These are phyloP conservation scores for Pseudomyrmex dendroicus DNA, from an alignment of 1,140 invertebrate species.

Conservation along the genomic window DNA sequence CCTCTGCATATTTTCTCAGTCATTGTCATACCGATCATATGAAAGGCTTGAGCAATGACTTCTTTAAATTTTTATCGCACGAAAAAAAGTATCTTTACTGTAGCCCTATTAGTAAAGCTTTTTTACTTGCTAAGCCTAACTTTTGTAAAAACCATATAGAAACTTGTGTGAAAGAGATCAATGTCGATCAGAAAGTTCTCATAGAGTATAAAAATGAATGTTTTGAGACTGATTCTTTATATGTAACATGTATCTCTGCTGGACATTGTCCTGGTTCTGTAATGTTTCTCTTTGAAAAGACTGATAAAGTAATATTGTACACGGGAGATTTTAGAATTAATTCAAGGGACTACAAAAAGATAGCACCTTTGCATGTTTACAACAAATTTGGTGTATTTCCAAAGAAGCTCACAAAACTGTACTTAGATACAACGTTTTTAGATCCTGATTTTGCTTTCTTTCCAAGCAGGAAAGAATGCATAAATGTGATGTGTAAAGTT, in stretches of 20 bases:
- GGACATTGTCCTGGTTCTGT: constrained; percentile 91
- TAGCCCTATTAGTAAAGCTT: constrained; percentile 76
- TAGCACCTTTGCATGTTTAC: constrained; percentile 85
- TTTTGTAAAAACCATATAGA: background rate
- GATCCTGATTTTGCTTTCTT: constrained; percentile 84
- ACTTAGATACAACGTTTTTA: constrained; percentile 91
- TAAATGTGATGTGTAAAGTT: constrained; percentile 83
- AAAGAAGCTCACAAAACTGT: constrained; percentile 87
- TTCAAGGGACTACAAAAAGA: constrained; percentile 85
- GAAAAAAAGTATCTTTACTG: constrained; percentile 79
- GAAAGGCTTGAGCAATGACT: constrained; percentile 84
- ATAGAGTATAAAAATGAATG: constrained; percentile 68
- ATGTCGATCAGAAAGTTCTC: constrained; percentile 69
- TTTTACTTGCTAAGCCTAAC: constrained; percentile 70
- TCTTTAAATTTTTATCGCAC: constrained; percentile 70
- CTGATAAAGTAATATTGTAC: constrained; percentile 86
- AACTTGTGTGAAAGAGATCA: constrained; percentile 78
- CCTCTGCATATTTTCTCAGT: constrained; percentile 88
- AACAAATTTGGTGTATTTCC: constrained; percentile 75
- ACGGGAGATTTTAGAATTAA: constrained; percentile 90
- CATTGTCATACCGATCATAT: constrained; percentile 90
- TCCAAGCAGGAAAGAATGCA: constrained; percentile 86
- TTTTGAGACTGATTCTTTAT: constrained; percentile 80
- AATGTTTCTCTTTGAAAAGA: constrained; percentile 89
- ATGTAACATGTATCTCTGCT: constrained; percentile 87